These are phyloP conservation scores for Opisthograptis luteolata DNA, from an alignment of 2,888 invertebrate species.

Conservation along the genomic window DNA sequence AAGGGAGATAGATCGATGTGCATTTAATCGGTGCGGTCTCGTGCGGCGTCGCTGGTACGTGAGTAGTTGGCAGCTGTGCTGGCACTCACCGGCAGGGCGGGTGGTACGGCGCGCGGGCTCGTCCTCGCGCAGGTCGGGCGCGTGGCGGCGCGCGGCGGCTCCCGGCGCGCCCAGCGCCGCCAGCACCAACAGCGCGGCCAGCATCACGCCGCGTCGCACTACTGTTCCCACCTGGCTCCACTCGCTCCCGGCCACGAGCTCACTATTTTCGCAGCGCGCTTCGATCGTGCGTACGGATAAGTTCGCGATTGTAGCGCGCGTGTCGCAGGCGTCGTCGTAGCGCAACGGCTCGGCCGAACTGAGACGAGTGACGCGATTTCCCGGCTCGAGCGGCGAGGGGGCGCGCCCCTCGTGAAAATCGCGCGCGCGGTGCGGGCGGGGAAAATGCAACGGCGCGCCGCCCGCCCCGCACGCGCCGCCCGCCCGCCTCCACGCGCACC, in stretches of 20 bases:
- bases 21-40: constrained; percentile 57
- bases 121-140: constrained; percentile 56
- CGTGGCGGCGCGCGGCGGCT: constrained; percentile 87
- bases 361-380: constrained; percentile 77
- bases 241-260: constrained; percentile 75
- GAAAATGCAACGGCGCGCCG: constrained; percentile 70
- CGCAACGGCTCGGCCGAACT: constrained; percentile 80
- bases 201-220: constrained; percentile 66
- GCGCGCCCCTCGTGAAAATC: constrained; percentile 80
- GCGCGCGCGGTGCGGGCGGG: constrained; percentile 73
- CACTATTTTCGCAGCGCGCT: constrained; percentile 77
- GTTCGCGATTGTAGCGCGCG: constrained; percentile 66
- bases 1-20: constrained; percentile 40
- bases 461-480: constrained; percentile 58
- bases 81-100: constrained; percentile 87
- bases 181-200: constrained; percentile 74
- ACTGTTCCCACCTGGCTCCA: constrained; percentile 54
- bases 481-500: constrained; percentile 39
- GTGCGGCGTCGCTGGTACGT: constrained; percentile 47
- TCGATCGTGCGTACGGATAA: constrained; percentile 54
- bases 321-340: constrained; percentile 70
- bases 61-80: constrained; percentile 10
- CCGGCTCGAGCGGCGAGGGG: constrained; percentile 75
- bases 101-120: constrained; percentile 82
- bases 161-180: constrained; percentile 72